Evolutionary conservation across 2,888 invertebrate genomes (phyloP).

Genomic region (Polia nebulosa): DNA sequence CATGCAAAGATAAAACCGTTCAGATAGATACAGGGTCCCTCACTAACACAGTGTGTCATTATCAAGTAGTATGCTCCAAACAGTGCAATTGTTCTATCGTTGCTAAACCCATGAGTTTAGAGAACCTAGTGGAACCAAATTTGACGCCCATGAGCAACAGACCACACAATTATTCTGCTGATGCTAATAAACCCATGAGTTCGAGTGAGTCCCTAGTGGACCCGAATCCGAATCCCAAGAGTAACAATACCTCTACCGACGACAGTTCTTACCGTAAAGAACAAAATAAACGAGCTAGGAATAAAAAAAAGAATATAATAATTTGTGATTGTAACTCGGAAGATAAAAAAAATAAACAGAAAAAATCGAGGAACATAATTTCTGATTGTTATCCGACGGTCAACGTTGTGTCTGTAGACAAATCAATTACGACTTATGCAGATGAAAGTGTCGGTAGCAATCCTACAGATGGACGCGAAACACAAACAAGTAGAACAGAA

Average conservation of each 20-base stretch:
- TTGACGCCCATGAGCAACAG: constrained; percentile 30
- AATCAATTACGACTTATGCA: constrained; percentile 71
- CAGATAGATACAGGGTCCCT: constrained; percentile 71
- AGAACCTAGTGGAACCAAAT: constrained; percentile 52
- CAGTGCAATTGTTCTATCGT: constrained; percentile 67
- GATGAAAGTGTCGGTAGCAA: constrained; percentile 68
- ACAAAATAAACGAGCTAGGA: constrained; percentile 26
- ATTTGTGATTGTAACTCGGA: background rate
- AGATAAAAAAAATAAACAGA: constrained; percentile 15
- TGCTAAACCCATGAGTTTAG: constrained; percentile 45
- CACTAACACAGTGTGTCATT: constrained; percentile 51
- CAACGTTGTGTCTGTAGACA: constrained; percentile 62
- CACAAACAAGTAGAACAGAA: constrained; percentile 58
- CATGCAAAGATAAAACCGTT: constrained; percentile 63
- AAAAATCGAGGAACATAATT: constrained; percentile 38
- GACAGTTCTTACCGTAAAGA: constrained; percentile 26
- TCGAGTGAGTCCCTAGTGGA: constrained; percentile 54
- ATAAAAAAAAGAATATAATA: constrained; percentile 15
- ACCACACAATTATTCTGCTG: constrained; percentile 65
- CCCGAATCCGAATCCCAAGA: constrained; percentile 10
- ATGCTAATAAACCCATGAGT: constrained; percentile 38
- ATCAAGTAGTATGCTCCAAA: constrained; percentile 64
- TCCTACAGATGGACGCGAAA: constrained; percentile 60
- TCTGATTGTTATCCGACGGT: constrained; percentile 59
- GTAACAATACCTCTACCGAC: constrained; percentile 6